Evolutionary conservation across 2,888 invertebrate species (phyloP).

Genomic region (Tipula lateralis): DNA sequence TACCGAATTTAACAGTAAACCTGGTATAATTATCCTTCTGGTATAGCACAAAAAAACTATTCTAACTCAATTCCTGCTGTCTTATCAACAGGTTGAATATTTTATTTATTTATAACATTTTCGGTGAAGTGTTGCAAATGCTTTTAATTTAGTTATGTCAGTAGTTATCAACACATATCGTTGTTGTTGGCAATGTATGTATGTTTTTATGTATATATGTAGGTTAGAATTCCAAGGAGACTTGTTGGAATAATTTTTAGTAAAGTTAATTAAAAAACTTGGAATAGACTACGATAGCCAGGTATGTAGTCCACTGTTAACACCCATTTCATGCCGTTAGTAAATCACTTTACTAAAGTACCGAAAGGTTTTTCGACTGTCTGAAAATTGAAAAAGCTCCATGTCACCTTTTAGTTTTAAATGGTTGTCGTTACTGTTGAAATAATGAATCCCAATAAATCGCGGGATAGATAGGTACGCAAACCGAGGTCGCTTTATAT

Average conservation of each 20-base stretch:
- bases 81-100: slow-evolving; percentile 24
- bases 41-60: not conserved
- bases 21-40: not conserved
- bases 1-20: not conserved
- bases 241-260: not conserved
- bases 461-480: too few relatives aligned
- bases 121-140: not conserved
- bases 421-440: too few relatives aligned
- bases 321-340: not conserved
- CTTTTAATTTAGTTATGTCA: not conserved
- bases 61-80: not conserved
- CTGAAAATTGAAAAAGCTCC: too few relatives aligned
- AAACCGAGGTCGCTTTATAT: too few relatives aligned
- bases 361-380: too few relatives aligned
- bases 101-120: not conserved
- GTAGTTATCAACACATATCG: not conserved
- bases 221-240: not conserved
- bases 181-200: not conserved
- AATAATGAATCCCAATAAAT: too few relatives aligned
- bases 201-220: not conserved
- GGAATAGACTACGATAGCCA: not conserved
- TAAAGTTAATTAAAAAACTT: not conserved
- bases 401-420: too few relatives aligned
- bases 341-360: too few relatives aligned
- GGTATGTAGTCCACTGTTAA: not conserved